These are phyloP conservation scores for Cavia aperea DNA, from an alignment of 2,113 vertebrate genomes.

Conservation along the genomic window DNA sequence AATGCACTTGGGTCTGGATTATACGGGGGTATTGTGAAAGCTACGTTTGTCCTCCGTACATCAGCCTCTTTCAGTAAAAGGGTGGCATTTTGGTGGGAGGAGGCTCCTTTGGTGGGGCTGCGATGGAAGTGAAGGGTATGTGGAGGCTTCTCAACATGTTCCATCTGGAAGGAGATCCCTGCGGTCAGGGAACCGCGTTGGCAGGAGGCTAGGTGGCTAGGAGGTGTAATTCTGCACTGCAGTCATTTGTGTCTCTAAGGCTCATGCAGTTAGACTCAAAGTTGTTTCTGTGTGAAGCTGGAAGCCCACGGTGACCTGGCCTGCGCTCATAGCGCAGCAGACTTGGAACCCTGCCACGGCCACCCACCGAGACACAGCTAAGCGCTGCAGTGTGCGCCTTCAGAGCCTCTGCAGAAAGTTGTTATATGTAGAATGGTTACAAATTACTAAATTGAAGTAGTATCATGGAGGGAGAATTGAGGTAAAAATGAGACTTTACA, in stretches of 20 bases:
- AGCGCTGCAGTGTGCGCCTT: slow-evolving; percentile 45
- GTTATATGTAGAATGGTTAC: slow-evolving; percentile 43
- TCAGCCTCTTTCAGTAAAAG: slow-evolving; percentile 32
- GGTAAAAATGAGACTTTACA: neutral
- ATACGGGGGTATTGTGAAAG: neutral
- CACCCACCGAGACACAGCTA: slow-evolving; percentile 60
- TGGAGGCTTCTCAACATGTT: neutral
- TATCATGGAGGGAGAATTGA: neutral
- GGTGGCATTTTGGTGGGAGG: neutral
- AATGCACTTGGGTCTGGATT: neutral
- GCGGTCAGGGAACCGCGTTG: slow-evolving; percentile 22
- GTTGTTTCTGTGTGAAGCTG: slow-evolving; percentile 60
- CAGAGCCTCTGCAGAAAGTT: slow-evolving; percentile 36
- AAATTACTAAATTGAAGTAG: neutral
- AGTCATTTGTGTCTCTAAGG: slow-evolving; percentile 17
- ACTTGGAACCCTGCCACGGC: slow-evolving; percentile 55
- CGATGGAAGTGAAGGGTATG: neutral
- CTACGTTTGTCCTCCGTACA: neutral
- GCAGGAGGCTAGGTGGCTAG: neutral
- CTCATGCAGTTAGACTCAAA: slow-evolving; percentile 50
- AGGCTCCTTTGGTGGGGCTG: neutral
- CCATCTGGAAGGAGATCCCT: slow-evolving; percentile 29
- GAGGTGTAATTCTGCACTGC: slow-evolving; percentile 48
- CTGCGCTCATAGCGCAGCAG: slow-evolving; percentile 58
- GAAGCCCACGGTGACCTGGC: slow-evolving; percentile 57